These are phyloP conservation scores for Macaria notata DNA, from an alignment of 2,888 invertebrate species.

Conservation along the genomic window DNA sequence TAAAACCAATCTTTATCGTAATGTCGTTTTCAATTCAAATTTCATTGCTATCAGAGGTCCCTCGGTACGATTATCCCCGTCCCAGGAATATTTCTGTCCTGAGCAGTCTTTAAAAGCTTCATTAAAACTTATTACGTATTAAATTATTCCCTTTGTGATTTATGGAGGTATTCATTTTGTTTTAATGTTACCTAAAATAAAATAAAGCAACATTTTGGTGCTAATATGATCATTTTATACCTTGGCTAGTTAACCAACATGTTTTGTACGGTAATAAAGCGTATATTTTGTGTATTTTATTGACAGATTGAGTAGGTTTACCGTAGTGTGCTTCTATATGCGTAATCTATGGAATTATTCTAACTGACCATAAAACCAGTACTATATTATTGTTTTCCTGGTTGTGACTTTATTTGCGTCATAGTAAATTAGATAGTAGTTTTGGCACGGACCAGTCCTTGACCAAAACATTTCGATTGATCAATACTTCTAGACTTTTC, in stretches of 20 bases:
- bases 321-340: no score
- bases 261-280: neutral
- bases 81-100: conserved; percentile 32
- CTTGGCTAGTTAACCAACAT: neutral
- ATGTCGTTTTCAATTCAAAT: conserved; percentile 27
- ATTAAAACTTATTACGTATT: conserved; percentile 43
- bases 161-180: conserved; percentile 35
- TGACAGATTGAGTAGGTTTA: no score
- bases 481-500: no score
- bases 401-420: conserved; percentile 17
- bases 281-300: no score
- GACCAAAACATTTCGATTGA: conserved; percentile 8
- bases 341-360: no score
- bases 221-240: no score
- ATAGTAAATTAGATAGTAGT: conserved; percentile 16
- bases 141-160: conserved; percentile 40
- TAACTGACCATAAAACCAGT: conserved; percentile 17
- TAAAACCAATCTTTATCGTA: neutral
- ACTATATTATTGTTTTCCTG: conserved; percentile 20
- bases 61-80: conserved; percentile 37
- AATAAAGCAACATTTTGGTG: conserved; percentile 22
- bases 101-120: conserved; percentile 34
- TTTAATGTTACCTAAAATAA: conserved; percentile 35
- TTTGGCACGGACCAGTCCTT: conserved; percentile 6
- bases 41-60: conserved; percentile 37